Evolutionary conservation across 2,888 invertebrate genomes (phyloP), one percentile per base, ranked within the genome.

Genomic region (Pheosia gnoma): DNA sequence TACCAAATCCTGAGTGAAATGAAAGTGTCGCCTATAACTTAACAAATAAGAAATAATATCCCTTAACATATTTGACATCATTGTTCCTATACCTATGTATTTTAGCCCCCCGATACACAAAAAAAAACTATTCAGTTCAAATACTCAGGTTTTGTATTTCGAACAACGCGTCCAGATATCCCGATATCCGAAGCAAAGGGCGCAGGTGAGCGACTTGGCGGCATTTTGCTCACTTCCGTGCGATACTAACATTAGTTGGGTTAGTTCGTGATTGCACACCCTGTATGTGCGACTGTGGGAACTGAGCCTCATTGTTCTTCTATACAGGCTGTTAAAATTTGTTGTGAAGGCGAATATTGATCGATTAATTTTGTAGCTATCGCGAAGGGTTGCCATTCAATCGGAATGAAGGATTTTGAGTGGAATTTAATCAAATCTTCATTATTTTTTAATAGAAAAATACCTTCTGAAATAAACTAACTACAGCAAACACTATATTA

Each of bases 221-320:
- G 85, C 90, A 87, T 90, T 89, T 68, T 89, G 87, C 88, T 81
- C 84, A 90, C 90, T 91, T 91, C 91, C 91, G 89, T 79, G 84
- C 87, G 83, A 85, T 84, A 13, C 82, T 79, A 80, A 86, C 84
- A 87, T 86, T 25, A 25, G 25, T 25, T 88, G 82, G 90, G 89
- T 88, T 88, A 90, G 79, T 87, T 92, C 93, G 93, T 93, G 92
- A 89, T 82, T 83, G 84, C 87, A 84, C 91, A 91, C 88, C 89
- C 90, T 88, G 87, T 91, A 87, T 87, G 83, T 87, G 86, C 82
- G 88, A 90, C 89, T 93, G 93, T 93, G 93, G 93, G 93, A 93
- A 93, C 87, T 79, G 75, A 82, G 75, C 81, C 59, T 80, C 85
- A 88, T 88, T 87, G 86, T 86, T 79, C 77, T 69, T 68, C 67